Percentiles rank a stretch among this genome's conserved stretches.
These are phyloP conservation scores for Tyrophagus putrescentiae DNA, from an alignment of 1,140 invertebrate species.

Conservation along the genomic window DNA sequence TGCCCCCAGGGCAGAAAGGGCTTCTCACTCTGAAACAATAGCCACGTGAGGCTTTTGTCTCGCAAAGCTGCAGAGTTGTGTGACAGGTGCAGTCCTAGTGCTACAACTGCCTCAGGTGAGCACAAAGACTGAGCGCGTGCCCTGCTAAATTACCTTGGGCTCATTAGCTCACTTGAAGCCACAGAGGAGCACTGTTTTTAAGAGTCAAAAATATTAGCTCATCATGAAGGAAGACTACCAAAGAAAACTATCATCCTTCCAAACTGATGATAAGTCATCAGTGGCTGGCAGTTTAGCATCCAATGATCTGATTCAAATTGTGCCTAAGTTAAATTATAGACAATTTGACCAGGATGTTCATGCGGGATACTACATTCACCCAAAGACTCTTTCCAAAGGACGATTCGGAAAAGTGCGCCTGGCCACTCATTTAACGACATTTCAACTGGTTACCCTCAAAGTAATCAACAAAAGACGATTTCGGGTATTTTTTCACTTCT, in stretches of 20 bases:
- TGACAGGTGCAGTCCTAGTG: too few species aligned
- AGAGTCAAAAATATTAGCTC: background rate
- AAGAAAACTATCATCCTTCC: too few species aligned
- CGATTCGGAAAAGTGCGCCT: background rate
- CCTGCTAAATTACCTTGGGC: background rate
- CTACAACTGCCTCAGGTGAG: background rate
- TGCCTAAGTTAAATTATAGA: background rate
- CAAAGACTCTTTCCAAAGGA: constrained; percentile 6
- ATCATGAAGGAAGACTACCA: too few species aligned
- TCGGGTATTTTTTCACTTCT: background rate
- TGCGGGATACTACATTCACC: constrained; percentile 1
- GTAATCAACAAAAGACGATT: constrained; percentile 3
- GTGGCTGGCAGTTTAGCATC: background rate
- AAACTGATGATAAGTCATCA: background rate
- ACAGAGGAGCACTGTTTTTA: background rate
- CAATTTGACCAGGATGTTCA: background rate
- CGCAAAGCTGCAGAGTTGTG: too few species aligned
- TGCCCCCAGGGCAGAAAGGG: too few species aligned
- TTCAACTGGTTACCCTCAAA: background rate
- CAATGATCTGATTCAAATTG: background rate
- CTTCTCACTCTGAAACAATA: too few species aligned
- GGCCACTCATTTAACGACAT: constrained; percentile 1
- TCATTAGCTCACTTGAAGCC: background rate
- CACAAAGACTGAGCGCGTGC: background rate
- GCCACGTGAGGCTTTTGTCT: too few species aligned